Percentiles rank a stretch among this genome's conserved stretches.
These are phyloP conservation scores for Sorex araneus DNA, from an alignment of 2,113 vertebrate species.

Conservation along the genomic window DNA sequence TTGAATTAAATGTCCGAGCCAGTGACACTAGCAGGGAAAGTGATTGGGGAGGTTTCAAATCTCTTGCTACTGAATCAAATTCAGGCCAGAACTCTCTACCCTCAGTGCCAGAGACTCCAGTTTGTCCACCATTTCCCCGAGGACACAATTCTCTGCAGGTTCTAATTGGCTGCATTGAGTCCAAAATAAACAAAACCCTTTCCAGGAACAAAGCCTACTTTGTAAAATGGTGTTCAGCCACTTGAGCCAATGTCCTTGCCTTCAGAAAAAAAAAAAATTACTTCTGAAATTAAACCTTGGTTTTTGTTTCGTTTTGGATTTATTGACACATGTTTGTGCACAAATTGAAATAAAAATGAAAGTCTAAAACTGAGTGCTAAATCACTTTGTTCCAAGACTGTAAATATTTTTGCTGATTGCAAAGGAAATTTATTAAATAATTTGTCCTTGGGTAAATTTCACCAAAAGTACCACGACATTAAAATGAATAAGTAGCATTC, in stretches of 20 bases:
- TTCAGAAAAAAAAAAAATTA: not conserved
- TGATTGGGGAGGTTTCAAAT: conserved; percentile 8
- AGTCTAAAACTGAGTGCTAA: not conserved
- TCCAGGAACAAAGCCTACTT: conserved; percentile 11
- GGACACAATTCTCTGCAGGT: not conserved
- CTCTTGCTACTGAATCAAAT: conserved; percentile 6
- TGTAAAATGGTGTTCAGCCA: conserved; percentile 27
- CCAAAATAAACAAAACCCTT: conserved; percentile 25
- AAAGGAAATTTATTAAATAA: conserved; percentile 17
- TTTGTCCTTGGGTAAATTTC: conserved; percentile 20
- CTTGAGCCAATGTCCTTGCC: not conserved
- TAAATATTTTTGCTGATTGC: not conserved
- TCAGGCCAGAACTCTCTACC: not conserved
- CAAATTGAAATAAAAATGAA: not conserved
- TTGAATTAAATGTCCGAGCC: too few relatives aligned
- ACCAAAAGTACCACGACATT: not conserved
- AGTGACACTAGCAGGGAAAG: not conserved
- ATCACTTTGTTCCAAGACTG: not conserved
- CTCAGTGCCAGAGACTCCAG: not conserved
- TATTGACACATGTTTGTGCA: not conserved
- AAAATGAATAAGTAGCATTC: not conserved
- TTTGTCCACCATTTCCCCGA: not conserved
- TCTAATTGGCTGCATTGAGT: not conserved
- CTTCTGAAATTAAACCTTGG: not conserved
- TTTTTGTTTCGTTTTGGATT: not conserved